Evolutionary conservation across 2,797 vertebrate species (phyloP).

Genomic region (Typhlichthys subterraneus): DNA sequence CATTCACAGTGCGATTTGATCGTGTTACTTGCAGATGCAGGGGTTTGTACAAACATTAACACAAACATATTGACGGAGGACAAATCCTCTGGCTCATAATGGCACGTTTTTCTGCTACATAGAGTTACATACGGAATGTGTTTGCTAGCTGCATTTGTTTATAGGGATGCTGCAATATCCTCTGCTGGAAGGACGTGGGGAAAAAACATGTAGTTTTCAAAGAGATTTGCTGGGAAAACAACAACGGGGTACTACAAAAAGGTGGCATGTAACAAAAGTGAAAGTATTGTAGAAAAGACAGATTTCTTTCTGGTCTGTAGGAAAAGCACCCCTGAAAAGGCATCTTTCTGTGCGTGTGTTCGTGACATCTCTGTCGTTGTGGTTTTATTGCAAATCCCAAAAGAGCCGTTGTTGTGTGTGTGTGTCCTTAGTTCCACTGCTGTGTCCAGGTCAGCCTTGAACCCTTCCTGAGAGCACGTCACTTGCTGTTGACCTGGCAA

Average conservation of each 20-base stretch:
- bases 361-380: slow-evolving; percentile 35
- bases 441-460: slow-evolving; percentile 53
- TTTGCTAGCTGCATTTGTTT: slow-evolving; percentile 63
- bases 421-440: slow-evolving; percentile 43
- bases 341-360: slow-evolving; percentile 50
- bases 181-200: slow-evolving; percentile 49
- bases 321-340: slow-evolving; percentile 76
- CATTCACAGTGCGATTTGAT: slow-evolving; percentile 65
- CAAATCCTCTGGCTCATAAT: slow-evolving; percentile 35
- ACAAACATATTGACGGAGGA: slow-evolving; percentile 17
- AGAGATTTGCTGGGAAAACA: slow-evolving; percentile 66
- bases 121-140: slow-evolving; percentile 69
- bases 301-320: slow-evolving; percentile 58
- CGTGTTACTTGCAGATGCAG: slow-evolving; percentile 57
- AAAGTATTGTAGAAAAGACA: slow-evolving; percentile 75
- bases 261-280: slow-evolving; percentile 78
- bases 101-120: slow-evolving; percentile 79
- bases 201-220: slow-evolving; percentile 67
- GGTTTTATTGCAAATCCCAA: slow-evolving; percentile 28
- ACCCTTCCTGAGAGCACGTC: slow-evolving; percentile 63
- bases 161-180: slow-evolving; percentile 47
- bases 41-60: slow-evolving; percentile 49
- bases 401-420: slow-evolving; percentile 34
- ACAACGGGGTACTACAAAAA: slow-evolving; percentile 69
- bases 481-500: slow-evolving; percentile 41